Evolutionary conservation across 1,140 invertebrate genomes (phyloP), one percentile per base, ranked within the genome.

Genomic region (Artemia franciscana): DNA sequence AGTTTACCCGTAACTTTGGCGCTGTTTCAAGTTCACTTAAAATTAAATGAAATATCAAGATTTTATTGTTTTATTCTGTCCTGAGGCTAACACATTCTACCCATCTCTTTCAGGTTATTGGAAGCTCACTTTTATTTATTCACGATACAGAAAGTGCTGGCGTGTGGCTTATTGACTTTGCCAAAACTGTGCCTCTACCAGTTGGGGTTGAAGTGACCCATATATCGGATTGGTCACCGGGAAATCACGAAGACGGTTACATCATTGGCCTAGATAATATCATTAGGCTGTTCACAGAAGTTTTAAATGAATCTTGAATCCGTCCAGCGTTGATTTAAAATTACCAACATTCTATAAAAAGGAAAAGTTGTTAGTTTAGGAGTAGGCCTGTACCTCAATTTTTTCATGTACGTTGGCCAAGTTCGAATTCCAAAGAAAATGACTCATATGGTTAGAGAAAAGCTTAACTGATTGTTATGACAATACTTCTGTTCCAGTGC

Each of bases 161-260:
- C 63, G 81, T 96, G 12, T 98, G 93, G 93, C 82, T 98, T 76
- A 98, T 98, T 62, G 94, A 98, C 75, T 98, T 98, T 75, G 94
- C 92, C 5, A 98, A 98, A 74, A 95, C 91, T 2, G 79, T 88
- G 58, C 81, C 81, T 15, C 74, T 97, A 58, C 88, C 90, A 2
- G 78, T 81, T 1, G 77, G 82, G 61, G 70, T 86, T 57, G 69
- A 66, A 2, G 86, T 96, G 62, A 80, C 82, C 63, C 94, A 98
- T 71, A 80, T 82, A 61, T 79, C 80, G 5, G 79, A 82, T 51
- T 98, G 93, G 94, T 81, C 84, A 66, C 87, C 94, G 27, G 93
- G 92, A n/a, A 97, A 95, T 73, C 91, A 96, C 70, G 94, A 98
- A 77, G 94, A 98, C 71, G 94, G 94, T 26, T 98, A 96, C 74